Evolutionary conservation across 2,797 vertebrate species (phyloP).

Genomic region (Pitangus sulphuratus): DNA sequence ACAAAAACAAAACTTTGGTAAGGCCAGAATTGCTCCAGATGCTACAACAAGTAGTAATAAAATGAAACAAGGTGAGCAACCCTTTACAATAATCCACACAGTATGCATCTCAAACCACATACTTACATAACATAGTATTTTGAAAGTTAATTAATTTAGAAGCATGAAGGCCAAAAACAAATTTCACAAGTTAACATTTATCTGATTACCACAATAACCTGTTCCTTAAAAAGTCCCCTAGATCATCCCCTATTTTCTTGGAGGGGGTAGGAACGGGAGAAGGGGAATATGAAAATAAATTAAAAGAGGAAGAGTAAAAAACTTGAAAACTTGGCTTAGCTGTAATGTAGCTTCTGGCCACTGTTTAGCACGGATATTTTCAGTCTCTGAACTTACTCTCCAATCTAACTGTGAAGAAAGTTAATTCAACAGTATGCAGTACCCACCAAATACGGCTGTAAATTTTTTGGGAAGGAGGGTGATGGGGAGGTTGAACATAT

Average conservation of each 20-base stretch:
- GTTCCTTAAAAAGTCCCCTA: not conserved
- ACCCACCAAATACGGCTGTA: slow-evolving; percentile 70
- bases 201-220: not conserved
- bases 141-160: slow-evolving; percentile 46
- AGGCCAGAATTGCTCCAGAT: slow-evolving; percentile 66
- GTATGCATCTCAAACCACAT: slow-evolving; percentile 21
- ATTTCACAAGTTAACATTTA: not conserved
- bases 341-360: slow-evolving; percentile 35
- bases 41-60: slow-evolving; percentile 63
- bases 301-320: not conserved
- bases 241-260: not conserved
- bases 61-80: slow-evolving; percentile 54
- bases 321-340: not conserved
- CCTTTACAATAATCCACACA: slow-evolving; percentile 8
- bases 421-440: slow-evolving; percentile 68
- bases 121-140: slow-evolving; percentile 3
- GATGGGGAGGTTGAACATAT: slow-evolving; percentile 76
- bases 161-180: slow-evolving; percentile 17
- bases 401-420: slow-evolving; percentile 71
- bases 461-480: slow-evolving; percentile 67
- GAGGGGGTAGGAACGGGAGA: not conserved
- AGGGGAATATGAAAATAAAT: not conserved
- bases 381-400: slow-evolving; percentile 41
- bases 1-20: slow-evolving; percentile 49
- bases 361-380: slow-evolving; percentile 24